phyloP scores from a whole-genome alignment of 35 echinoderm and acorn worm species.

The Acanthaster planci region DNA sequence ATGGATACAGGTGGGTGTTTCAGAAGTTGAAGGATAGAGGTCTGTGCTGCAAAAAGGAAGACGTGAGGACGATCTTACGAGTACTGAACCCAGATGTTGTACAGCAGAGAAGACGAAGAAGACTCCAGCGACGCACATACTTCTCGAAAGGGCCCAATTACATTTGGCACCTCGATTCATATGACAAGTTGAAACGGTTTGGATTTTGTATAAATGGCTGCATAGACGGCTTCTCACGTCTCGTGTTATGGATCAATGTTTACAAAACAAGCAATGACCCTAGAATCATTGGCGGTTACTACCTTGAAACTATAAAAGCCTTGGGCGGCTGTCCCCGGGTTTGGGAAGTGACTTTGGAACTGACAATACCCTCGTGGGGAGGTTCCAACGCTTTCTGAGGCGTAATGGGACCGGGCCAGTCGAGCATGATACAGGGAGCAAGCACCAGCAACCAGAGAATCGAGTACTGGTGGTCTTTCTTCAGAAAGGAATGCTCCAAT shows the following conservation, averaged over 20 bases:
- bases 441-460: constrained; percentile 70
- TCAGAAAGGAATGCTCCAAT: constrained; percentile 65
- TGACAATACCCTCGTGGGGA: constrained; percentile 35
- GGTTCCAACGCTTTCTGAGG: constrained; percentile 35
- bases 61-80: background rate
- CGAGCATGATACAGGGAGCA: constrained; percentile 43
- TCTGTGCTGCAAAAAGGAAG: background rate
- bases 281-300: constrained; percentile 49
- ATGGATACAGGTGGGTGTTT: background rate
- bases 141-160: constrained; percentile 24
- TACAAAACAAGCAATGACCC: constrained; percentile 60
- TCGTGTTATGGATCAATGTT: constrained; percentile 53
- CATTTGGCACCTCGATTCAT: constrained; percentile 16
- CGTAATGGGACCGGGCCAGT: constrained; percentile 4
- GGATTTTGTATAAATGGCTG: constrained; percentile 34
- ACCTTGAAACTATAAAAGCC: constrained; percentile 12
- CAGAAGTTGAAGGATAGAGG: background rate
- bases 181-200: constrained; percentile 30
- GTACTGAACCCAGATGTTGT: background rate
- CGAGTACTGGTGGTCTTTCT: constrained; percentile 65
- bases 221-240: constrained; percentile 67
- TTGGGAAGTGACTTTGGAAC: constrained; percentile 52
- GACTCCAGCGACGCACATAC: background rate
- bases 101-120: background rate
- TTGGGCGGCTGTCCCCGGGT: constrained; percentile 31